These are phyloP conservation scores for Peucedramus taeniatus DNA, from an alignment of 2,113 vertebrate species.

Conservation along the genomic window DNA sequence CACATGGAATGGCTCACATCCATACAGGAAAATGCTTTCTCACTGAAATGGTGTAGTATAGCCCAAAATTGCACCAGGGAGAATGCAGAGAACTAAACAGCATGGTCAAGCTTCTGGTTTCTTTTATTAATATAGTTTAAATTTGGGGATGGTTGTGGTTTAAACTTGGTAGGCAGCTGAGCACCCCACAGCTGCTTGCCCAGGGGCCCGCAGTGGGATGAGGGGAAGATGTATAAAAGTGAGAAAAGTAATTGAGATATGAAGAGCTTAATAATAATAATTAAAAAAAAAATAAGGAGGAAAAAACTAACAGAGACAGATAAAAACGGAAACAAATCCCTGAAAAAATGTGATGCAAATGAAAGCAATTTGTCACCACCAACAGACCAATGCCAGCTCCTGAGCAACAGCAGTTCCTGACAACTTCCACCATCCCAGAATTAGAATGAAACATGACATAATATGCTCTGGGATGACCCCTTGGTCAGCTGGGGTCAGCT, in stretches of 20 bases:
- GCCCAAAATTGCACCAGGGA: background rate
- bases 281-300: too few relatives aligned
- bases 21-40: background rate
- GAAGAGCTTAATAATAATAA: background rate
- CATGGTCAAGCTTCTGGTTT: background rate
- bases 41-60: background rate
- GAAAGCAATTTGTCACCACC: background rate
- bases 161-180: background rate
- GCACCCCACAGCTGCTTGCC: background rate
- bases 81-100: background rate
- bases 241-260: background rate
- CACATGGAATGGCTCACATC: background rate
- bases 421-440: background rate
- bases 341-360: background rate
- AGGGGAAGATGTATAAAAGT: background rate
- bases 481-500: background rate
- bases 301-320: background rate
- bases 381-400: background rate
- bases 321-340: background rate
- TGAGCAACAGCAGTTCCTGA: rapidly evolving
- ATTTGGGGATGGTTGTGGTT: background rate
- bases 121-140: background rate
- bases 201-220: too few relatives aligned
- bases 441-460: background rate
- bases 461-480: background rate